Conservation (phyloP, 2,888 invertebrate genomes). For the Synanthedon formicaeformis region DNA sequence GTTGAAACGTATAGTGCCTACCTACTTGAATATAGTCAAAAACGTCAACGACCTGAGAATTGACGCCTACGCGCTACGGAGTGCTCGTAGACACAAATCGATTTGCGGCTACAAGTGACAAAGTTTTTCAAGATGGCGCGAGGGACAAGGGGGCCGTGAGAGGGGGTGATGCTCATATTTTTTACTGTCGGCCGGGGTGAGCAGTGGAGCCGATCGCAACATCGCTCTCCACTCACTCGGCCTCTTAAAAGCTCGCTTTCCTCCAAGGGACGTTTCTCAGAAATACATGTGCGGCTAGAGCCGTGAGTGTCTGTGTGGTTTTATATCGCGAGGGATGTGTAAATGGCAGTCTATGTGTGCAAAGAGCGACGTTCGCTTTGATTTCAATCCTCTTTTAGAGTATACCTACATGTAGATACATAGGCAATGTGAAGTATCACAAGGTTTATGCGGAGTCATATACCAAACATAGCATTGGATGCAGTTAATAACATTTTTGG, state of each 20-base stretch:
- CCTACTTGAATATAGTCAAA: slow-evolving; percentile 35
- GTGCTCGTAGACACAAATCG: slow-evolving; percentile 54
- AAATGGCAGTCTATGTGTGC: background rate
- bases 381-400: background rate
- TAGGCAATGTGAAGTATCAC: no score
- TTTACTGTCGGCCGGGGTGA: slow-evolving; percentile 69
- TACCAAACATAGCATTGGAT: background rate
- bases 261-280: slow-evolving; percentile 50
- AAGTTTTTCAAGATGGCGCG: slow-evolving; percentile 67
- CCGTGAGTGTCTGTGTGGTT: slow-evolving; percentile 44
- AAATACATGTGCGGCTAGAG: slow-evolving; percentile 43
- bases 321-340: slow-evolving; percentile 13
- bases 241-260: slow-evolving; percentile 47
- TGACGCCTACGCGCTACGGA: slow-evolving; percentile 9
- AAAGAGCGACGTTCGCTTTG: background rate
- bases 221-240: slow-evolving; percentile 64
- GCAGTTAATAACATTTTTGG: no score
- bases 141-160: slow-evolving; percentile 19
- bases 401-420: background rate
- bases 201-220: slow-evolving; percentile 68
- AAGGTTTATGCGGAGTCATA: background rate
- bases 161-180: slow-evolving; percentile 65
- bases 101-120: slow-evolving; percentile 67
- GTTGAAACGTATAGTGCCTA: slow-evolving; percentile 11
- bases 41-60: slow-evolving; percentile 20